These are phyloP conservation scores for Agonopterix arenella DNA, from an alignment of 2,888 invertebrate species.

Conservation along the genomic window DNA sequence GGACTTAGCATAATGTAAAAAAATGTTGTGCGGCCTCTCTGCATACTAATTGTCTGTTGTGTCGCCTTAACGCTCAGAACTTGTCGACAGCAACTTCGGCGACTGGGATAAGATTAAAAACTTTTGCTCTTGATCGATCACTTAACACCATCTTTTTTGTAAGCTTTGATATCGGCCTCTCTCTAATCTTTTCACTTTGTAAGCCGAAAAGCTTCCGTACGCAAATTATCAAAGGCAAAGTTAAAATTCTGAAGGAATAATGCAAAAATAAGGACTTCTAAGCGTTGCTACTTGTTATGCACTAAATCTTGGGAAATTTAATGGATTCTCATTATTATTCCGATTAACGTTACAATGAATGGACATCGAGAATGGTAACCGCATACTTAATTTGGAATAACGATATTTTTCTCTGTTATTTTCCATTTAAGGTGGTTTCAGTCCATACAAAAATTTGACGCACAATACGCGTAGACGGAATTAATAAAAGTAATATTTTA, in stretches of 20 bases:
- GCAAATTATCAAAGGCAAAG: conserved; percentile 31
- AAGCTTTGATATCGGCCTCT: conserved; percentile 45
- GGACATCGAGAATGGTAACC: conserved; percentile 38
- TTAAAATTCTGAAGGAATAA: conserved; percentile 23
- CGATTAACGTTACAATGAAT: conserved; percentile 44
- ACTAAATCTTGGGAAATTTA: conserved; percentile 48
- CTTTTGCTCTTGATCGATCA: conserved; percentile 67
- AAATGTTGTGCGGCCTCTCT: conserved; percentile 65
- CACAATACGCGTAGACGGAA: no score
- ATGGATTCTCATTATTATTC: conserved; percentile 67
- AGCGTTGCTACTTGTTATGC: conserved; percentile 51
- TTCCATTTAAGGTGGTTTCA: no score
- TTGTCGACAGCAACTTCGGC: conserved; percentile 53
- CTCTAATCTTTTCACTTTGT: conserved; percentile 33
- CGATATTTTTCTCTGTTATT: neutral
- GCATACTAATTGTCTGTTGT: conserved; percentile 76
- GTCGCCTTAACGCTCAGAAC: conserved; percentile 54
- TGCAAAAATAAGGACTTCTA: conserved; percentile 22
- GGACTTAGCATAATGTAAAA: conserved; percentile 74
- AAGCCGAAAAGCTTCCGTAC: conserved; percentile 15
- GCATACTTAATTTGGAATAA: conserved; percentile 36
- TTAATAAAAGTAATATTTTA: no score
- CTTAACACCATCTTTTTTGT: conserved; percentile 52
- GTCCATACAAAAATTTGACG: no score
- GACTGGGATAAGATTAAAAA: conserved; percentile 65